A percentile compares a stretch with the other conserved stretches of the same genome.
Conservation (phyloP, 2,797 vertebrate species). For the Oryzias sinensis region DNA sequence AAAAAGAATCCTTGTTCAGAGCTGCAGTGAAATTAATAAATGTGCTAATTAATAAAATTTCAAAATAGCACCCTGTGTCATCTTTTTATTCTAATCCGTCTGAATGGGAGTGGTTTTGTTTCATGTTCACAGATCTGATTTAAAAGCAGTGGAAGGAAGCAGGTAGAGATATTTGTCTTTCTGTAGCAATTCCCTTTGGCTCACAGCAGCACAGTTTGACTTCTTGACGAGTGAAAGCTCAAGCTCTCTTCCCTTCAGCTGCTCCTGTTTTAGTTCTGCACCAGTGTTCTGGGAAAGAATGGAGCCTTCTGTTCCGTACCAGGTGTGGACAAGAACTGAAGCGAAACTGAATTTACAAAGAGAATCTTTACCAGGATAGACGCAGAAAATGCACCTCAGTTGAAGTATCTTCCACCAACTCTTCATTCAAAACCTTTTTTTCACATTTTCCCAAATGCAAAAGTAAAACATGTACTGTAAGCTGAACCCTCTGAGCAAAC, state of each 20-base stretch:
- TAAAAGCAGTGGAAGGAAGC: neutral
- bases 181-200: conserved; percentile 53
- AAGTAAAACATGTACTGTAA: conserved; percentile 27
- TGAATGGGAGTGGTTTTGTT: too few relatives aligned
- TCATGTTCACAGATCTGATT: neutral
- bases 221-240: conserved; percentile 54
- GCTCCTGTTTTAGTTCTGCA: conserved; percentile 48
- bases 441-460: too few relatives aligned
- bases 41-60: too few relatives aligned
- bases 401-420: too few relatives aligned
- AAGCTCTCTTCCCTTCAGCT: conserved; percentile 36
- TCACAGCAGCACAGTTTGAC: neutral
- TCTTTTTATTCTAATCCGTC: too few relatives aligned
- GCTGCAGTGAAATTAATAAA: neutral
- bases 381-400: too few relatives aligned
- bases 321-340: conserved; percentile 70
- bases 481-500: conserved; percentile 77
- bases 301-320: conserved; percentile 76
- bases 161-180: neutral
- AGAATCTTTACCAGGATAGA: neutral
- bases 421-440: too few relatives aligned
- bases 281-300: conserved; percentile 83
- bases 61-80: too few relatives aligned
- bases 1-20: neutral
- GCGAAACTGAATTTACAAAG: neutral